These are phyloP conservation scores for Dicycla oo DNA, from an alignment of 2,888 invertebrate species.

Conservation along the genomic window DNA sequence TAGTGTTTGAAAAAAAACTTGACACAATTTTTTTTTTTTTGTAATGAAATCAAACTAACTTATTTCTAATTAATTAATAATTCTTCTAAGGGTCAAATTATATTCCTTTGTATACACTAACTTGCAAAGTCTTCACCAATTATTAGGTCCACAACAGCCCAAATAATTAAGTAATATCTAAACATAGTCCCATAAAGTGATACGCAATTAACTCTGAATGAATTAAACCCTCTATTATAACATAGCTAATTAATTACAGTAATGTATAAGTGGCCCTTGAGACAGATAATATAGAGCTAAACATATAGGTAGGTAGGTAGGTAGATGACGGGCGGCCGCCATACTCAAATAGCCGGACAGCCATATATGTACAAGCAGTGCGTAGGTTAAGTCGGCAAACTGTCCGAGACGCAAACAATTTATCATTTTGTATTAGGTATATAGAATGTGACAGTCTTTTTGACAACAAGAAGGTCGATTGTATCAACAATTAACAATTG, in stretches of 20 bases:
- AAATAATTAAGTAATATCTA: slow-evolving; percentile 40
- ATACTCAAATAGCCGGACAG: slow-evolving; percentile 25
- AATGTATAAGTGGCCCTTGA: slow-evolving; percentile 56
- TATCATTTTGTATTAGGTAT: slow-evolving; percentile 26
- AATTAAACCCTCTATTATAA: slow-evolving; percentile 59
- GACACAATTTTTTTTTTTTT: neutral
- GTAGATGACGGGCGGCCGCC: neutral
- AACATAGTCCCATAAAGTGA: slow-evolving; percentile 44
- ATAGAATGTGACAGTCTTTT: slow-evolving; percentile 15
- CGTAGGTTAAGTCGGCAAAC: slow-evolving; percentile 25
- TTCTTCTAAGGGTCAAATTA: neutral
- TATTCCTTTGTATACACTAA: neutral
- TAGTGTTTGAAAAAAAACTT: too few species aligned
- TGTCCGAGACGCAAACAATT: slow-evolving; percentile 25
- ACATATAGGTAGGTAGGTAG: slow-evolving; percentile 43
- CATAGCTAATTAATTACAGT: slow-evolving; percentile 60
- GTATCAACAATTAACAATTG: slow-evolving; percentile 1
- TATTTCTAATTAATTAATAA: too few species aligned
- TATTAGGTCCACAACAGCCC: neutral
- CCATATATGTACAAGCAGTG: slow-evolving; percentile 16
- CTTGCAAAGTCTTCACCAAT: neutral
- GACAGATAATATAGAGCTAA: slow-evolving; percentile 47
- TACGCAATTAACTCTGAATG: slow-evolving; percentile 57
- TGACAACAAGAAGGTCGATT: neutral
- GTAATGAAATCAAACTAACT: neutral